Base-by-base conservation (phyloP, 2,797 vertebrate species). In the Picus viridis region DNA sequence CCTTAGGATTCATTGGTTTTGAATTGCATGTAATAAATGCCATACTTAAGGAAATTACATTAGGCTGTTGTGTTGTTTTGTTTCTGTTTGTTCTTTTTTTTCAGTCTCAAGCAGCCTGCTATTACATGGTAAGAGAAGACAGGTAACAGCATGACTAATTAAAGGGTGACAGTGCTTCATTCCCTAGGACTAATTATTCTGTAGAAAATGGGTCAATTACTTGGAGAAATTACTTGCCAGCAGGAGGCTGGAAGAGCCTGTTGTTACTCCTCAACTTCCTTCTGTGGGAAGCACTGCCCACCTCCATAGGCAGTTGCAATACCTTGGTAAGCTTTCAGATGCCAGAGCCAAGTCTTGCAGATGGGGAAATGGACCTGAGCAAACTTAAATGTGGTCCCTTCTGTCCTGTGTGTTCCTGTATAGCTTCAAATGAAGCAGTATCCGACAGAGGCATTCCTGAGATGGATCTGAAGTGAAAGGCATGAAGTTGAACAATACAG, bases 131-230 rank as follows among this genome's bases (percentile, higher is more conserved):
- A 87, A 85, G 76, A 81, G 54, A 65, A 61, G 71, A 86, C 75
- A 86, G 68, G 57, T 86, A 92, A 75, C 57, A 78, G 63, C 49
- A 65, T 34, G 47, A 77, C 94, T 95, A 95, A 94, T 96, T 96
- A 91, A 92, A 93, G 89, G 70, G 30, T 80, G 83, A 67, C 32
- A 79, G 19, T 51, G 36, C 59, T 89, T 86, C 54, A 39, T 89
- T 93, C 57, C 85, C 54, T 57, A 32, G 43, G 64, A 73, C 85
- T 94, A 89, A 86, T 95, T 91, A 89, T 89, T 88, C 82, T 84
- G 26, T 73, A 73, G 83, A 95, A 96, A 95, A 81, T 82, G 68
- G 87, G 92, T 93, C 94, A 94, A 62, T 86, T 82, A 90, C 78
- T 77, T 71, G 54, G 34, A 92, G 64, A 85, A 87, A 89, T 62